Evolutionary conservation across 2,797 vertebrate genomes (phyloP).

Genomic region (Falco biarmicus): DNA sequence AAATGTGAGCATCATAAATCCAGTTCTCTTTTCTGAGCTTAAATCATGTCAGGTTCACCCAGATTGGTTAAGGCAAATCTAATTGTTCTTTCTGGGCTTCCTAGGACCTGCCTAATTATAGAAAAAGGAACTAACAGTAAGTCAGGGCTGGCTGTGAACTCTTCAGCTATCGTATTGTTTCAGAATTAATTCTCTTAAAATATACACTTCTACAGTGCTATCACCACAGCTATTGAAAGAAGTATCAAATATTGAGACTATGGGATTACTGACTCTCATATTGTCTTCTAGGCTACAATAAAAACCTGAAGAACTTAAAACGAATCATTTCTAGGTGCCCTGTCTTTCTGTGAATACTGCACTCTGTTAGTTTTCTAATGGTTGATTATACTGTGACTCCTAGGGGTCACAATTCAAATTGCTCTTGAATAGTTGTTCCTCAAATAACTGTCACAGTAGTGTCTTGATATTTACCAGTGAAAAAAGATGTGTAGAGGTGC

Average conservation of each 20-base stretch:
- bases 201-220: background rate
- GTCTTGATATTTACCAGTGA: background rate
- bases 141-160: background rate
- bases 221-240: background rate
- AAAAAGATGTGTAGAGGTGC: background rate
- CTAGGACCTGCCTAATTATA: background rate
- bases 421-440: background rate
- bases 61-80: background rate
- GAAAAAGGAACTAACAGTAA: background rate
- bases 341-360: background rate
- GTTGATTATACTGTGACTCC: background rate
- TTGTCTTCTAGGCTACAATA: background rate
- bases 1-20: background rate
- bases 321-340: background rate
- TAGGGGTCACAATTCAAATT: background rate
- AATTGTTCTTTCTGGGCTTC: constrained; percentile 7
- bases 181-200: background rate
- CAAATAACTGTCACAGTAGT: background rate
- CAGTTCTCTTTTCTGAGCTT: background rate
- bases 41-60: background rate
- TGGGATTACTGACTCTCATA: background rate
- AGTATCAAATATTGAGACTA: background rate
- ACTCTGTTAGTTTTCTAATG: accelerated
- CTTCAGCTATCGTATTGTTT: background rate
- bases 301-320: background rate